Evolutionary conservation across 2,888 invertebrate genomes (phyloP).

Genomic region (Himalopsyche kuldschensis): DNA sequence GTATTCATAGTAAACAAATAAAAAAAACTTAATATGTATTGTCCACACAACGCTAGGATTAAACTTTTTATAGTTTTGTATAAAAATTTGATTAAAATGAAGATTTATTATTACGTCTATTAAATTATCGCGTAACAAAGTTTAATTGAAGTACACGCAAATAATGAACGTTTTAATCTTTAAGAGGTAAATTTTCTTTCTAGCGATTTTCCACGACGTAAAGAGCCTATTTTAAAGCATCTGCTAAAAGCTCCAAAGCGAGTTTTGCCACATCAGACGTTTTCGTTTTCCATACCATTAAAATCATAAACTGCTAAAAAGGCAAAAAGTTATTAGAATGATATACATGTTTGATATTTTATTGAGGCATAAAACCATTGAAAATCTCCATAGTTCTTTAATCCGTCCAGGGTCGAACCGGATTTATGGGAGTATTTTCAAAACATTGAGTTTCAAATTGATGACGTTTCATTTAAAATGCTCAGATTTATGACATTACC

Average conservation of each 20-base stretch:
- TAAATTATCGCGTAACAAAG: too few relatives aligned
- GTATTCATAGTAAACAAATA: too few relatives aligned
- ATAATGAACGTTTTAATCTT: not conserved
- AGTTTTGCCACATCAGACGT: constrained; percentile 6
- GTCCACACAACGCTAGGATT: too few relatives aligned
- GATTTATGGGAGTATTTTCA: not conserved
- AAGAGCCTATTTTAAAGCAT: not conserved
- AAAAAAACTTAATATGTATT: too few relatives aligned
- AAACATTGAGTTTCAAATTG: not conserved
- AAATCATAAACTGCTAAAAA: constrained; percentile 15
- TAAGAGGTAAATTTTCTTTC: not conserved
- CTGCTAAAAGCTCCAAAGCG: not conserved
- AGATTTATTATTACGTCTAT: too few relatives aligned
- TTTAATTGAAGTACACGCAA: not conserved
- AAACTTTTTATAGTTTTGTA: too few relatives aligned
- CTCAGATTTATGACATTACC: not conserved
- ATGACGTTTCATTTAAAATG: not conserved
- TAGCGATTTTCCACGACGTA: not conserved
- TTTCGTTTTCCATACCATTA: constrained; percentile 3
- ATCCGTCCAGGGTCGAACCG: not conserved
- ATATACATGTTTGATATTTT: not conserved
- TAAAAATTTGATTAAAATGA: too few relatives aligned
- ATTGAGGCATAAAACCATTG: not conserved
- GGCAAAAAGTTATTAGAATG: constrained; percentile 6
- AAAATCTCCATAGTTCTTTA: not conserved